These are phyloP conservation scores for Apamea epomidion DNA, from an alignment of 2,888 invertebrate genomes.

Conservation along the genomic window DNA sequence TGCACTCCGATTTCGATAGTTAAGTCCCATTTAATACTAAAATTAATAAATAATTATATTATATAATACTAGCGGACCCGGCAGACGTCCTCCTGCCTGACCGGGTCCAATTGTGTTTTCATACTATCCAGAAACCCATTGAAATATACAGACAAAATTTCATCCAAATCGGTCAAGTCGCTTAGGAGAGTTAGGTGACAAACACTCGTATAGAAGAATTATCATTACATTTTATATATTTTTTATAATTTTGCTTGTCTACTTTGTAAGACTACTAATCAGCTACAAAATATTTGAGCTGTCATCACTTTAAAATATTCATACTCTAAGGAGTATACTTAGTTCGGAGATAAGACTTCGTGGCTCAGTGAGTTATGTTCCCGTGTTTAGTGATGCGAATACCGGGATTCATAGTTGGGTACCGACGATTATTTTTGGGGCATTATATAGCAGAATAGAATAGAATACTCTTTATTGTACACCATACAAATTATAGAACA, in stretches of 20 bases:
- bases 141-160: no score
- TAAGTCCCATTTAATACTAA: background rate
- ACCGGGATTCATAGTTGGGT: slow-evolving; percentile 46
- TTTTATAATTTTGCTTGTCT: background rate
- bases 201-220: no score
- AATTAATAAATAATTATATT: no score
- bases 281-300: background rate
- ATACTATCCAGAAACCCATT: no score
- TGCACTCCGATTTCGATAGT: background rate
- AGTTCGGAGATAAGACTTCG: slow-evolving; percentile 63
- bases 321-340: slow-evolving; percentile 47
- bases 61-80: no score
- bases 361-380: slow-evolving; percentile 62
- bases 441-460: background rate
- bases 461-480: no score
- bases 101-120: no score
- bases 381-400: slow-evolving; percentile 57
- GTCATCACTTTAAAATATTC: slow-evolving; percentile 8
- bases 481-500: no score
- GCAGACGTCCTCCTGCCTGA: no score
- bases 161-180: no score
- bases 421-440: slow-evolving; percentile 41
- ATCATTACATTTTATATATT: no score
- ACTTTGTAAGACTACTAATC: background rate
- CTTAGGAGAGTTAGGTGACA: no score